Percentiles rank a stretch among this genome's conserved stretches.
These are phyloP conservation scores for Chrysochloris asiatica DNA, from an alignment of 2,113 vertebrate species.

Conservation along the genomic window DNA sequence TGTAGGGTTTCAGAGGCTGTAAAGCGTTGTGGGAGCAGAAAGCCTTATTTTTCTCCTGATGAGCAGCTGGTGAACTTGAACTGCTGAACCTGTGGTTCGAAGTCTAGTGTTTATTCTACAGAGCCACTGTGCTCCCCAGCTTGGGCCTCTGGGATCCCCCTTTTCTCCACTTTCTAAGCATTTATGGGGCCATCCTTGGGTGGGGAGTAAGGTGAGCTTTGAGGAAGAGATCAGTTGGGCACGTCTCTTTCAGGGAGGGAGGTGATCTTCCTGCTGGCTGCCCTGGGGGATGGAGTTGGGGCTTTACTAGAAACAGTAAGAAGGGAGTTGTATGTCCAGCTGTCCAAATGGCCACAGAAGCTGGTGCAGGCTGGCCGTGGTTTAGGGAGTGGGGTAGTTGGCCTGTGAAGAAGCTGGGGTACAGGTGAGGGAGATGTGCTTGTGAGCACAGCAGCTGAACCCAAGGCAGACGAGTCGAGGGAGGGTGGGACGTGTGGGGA, in stretches of 20 bases:
- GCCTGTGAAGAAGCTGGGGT: neutral
- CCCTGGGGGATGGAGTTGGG: no score
- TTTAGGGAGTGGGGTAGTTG: neutral
- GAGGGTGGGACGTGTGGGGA: neutral
- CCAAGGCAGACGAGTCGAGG: neutral
- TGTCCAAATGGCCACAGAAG: neutral
- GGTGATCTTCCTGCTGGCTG: no score
- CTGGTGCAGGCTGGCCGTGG: neutral
- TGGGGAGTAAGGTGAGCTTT: accelerated
- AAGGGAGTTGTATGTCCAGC: neutral
- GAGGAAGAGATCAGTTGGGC: neutral
- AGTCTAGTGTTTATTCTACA: no score
- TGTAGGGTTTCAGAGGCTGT: no score
- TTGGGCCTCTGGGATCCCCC: no score
- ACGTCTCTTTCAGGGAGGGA: no score
- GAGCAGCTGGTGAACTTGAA: no score
- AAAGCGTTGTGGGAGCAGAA: no score
- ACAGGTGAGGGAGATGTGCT: neutral
- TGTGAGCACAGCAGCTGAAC: neutral
- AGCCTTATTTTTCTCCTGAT: no score
- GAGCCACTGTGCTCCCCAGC: no score
- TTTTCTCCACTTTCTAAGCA: neutral
- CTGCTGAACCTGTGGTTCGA: no score
- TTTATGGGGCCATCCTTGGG: neutral
- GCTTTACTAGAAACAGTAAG: no score